Base-by-base conservation (phyloP, 2,888 invertebrate species). In the Chrysomela aeneicollis region DNA sequence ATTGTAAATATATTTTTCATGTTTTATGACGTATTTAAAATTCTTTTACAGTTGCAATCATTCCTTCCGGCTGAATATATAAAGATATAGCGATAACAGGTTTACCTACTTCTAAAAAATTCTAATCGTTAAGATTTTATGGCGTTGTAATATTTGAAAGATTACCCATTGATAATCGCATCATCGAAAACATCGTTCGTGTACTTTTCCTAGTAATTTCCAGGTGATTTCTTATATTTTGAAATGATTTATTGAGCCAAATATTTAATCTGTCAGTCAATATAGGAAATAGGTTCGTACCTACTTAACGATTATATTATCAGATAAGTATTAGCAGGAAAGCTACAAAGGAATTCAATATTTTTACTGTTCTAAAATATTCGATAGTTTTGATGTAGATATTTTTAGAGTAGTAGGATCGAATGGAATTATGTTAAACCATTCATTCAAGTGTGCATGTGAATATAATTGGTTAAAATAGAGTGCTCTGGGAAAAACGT, bases 391-490 rank as follows among this genome's bases (percentile, higher is more conserved):
- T 61, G 35, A 46, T 61, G 60, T 47, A 59, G 58, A 47, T 61
- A 61, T 65, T 65, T 65, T 61, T 65, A 61, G 61, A 65, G 53
- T 30, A 53, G 57, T 52, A 58, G 62, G 53, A 35, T 63, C 61
- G 52, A 55, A 8, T 37, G 22, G n/a, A n/a, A n/a, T n/a, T n/a
- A n/a, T n/a, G 52, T 53, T 53, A 2, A 18, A 19, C 35, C 15
- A 30, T 37, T 37, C 17, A 32, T 10, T 17, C 3, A 18, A 47
- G 26, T 46, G 46, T 26, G 10, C 18, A 15, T 10, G 21, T 15
- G 42, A 42, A n/a, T 42, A 42, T 6, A 46, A 47, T 57, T 46
- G 15, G 18, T 47, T 46, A 6, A 5, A 22, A 57, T 57, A 26
- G 30, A 47, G 57, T 57, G 57, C 12, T 57, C 46, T 30, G 22